phyloP scores from a whole-genome alignment of 2,797 vertebrate genomes.

The Babyrousa celebensis region DNA sequence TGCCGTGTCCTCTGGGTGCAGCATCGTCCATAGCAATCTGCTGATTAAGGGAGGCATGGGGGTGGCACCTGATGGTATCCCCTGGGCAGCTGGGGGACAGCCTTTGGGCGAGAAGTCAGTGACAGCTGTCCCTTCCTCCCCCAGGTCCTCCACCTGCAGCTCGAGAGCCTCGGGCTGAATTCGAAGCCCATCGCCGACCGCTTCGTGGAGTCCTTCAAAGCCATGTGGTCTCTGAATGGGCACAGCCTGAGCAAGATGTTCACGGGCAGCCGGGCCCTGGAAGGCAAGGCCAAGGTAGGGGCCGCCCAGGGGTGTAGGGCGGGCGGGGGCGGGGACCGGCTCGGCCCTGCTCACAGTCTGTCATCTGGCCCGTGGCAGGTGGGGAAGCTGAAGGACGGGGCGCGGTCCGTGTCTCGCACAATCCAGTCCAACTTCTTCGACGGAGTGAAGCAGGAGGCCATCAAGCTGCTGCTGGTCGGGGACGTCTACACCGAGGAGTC shows the following conservation, averaged over 20 bases:
- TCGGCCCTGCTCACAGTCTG: rapidly evolving
- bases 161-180: slow-evolving; percentile 91
- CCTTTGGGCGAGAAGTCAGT: rapidly evolving
- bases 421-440: slow-evolving; percentile 93
- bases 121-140: background rate
- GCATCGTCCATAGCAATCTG: rapidly evolving
- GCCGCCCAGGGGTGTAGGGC: rapidly evolving
- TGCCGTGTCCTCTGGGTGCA: rapidly evolving
- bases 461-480: slow-evolving; percentile 91
- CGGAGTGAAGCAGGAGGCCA: slow-evolving; percentile 92
- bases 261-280: slow-evolving; percentile 91
- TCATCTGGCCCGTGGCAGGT: slow-evolving; percentile 85
- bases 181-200: slow-evolving; percentile 91
- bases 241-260: slow-evolving; percentile 93
- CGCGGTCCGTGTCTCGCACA: slow-evolving; percentile 92
- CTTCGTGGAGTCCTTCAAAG: slow-evolving; percentile 92
- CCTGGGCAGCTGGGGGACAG: rapidly evolving
- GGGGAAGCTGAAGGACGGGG: slow-evolving; percentile 92
- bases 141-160: slow-evolving; percentile 91
- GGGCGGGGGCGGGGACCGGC: rapidly evolving
- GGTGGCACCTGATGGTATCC: rapidly evolving
- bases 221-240: slow-evolving; percentile 92
- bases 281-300: slow-evolving; percentile 93
- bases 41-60: rapidly evolving
- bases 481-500: slow-evolving; percentile 90